A percentile compares a stretch with the other conserved stretches of the same genome.
phyloP scores from a whole-genome alignment of 2,113 vertebrate species.

The Neomonachus schauinslandi region DNA sequence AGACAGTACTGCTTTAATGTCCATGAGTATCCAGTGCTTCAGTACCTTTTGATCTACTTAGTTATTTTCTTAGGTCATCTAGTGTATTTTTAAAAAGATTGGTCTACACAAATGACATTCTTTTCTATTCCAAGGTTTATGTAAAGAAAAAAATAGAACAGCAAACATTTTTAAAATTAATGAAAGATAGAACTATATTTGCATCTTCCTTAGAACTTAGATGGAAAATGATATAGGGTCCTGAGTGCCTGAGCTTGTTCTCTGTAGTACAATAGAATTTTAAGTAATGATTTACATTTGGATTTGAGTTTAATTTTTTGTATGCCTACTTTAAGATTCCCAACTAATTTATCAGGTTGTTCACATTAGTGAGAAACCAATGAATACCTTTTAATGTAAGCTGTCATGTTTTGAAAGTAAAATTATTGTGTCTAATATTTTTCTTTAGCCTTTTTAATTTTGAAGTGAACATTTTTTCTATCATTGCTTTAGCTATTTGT shows the following conservation, averaged over 20 bases:
- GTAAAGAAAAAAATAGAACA: not conserved
- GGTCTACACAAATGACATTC: not conserved
- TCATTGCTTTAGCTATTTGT: not conserved
- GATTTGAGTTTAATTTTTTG: not conserved
- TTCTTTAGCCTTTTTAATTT: not conserved
- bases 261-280: slow-evolving; percentile 31
- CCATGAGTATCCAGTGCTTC: not conserved
- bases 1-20: slow-evolving; percentile 59
- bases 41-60: slow-evolving; percentile 43
- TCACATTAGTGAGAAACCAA: not conserved
- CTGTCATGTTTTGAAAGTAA: slow-evolving; percentile 33
- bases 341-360: not conserved
- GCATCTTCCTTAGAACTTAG: slow-evolving; percentile 38
- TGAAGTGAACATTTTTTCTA: not conserved
- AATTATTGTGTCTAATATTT: not conserved
- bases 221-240: not conserved
- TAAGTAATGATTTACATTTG: not conserved
- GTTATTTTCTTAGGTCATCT: not conserved
- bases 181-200: not conserved
- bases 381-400: not conserved
- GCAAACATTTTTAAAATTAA: slow-evolving; percentile 15
- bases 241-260: not conserved
- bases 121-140: not conserved
- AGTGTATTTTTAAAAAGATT: slow-evolving; percentile 22
- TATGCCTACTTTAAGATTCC: not conserved